Percentiles rank a stretch among this genome's conserved stretches.
These are phyloP conservation scores for Brevimyrus niger DNA, from an alignment of 2,113 vertebrate genomes.

Conservation along the genomic window DNA sequence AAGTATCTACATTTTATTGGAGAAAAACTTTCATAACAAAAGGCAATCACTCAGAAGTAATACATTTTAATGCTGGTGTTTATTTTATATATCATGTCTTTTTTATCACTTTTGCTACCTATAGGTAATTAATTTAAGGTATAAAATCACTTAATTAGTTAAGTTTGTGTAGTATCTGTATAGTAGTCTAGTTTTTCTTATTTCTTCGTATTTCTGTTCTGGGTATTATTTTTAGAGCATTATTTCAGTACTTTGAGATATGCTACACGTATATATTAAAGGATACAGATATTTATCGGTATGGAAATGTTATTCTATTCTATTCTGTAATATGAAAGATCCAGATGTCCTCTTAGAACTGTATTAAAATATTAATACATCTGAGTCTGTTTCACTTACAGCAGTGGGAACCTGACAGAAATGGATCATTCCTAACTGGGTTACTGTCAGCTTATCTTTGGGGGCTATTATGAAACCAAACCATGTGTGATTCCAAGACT, in stretches of 20 bases:
- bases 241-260: not conserved
- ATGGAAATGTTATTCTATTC: not conserved
- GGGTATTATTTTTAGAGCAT: not conserved
- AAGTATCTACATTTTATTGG: not conserved
- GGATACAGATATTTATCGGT: not conserved
- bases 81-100: not conserved
- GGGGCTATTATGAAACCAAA: slow-evolving; percentile 12
- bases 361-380: slow-evolving; percentile 16
- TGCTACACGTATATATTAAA: not conserved
- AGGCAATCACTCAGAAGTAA: not conserved
- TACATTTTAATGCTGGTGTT: not conserved
- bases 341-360: not conserved
- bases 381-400: slow-evolving; percentile 15
- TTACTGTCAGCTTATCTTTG: slow-evolving; percentile 22
- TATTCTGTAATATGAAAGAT: not conserved
- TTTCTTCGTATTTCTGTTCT: not conserved
- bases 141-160: not conserved
- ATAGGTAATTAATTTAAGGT: not conserved
- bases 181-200: not conserved
- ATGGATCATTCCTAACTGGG: slow-evolving; percentile 20
- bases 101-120: not conserved
- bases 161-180: not conserved
- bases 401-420: slow-evolving; percentile 18
- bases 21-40: not conserved
- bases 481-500: not conserved